Base-by-base conservation (phyloP, 2,797 vertebrate genomes). In the Intellagama lesueurii region DNA sequence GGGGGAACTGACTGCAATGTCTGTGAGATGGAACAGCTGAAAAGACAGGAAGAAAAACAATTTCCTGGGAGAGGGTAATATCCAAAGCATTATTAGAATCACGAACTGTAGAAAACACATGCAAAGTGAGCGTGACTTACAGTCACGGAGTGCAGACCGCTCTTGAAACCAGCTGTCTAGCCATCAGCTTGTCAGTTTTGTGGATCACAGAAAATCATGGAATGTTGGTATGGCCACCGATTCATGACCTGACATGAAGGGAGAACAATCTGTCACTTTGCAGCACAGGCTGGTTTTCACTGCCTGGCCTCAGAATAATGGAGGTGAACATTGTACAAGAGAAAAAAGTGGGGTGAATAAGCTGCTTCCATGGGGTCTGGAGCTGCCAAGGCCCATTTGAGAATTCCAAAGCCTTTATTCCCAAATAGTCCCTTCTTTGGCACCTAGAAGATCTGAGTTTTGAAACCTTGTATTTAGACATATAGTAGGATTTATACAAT, bases 21-120 rank as follows among this genome's bases (percentile, higher is more conserved):
- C 79, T 76, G 75, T 66, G 90, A 89, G 87, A 85, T 84, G 85
- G 87, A 56, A 69, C 22, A 73, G 73, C 28, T 87, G 68, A 56
- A 83, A 91, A 84, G 88, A 52, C n/a, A 85, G 90, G 84, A 88
- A 87, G 84, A 90, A 93, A 90, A 26, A 72, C n/a, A 90, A 83
- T 86, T 94, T 92, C 60, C 44, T 49, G 24, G 79, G 14, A 0
- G 88, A 44, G 66, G 78, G 89, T 90, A 85, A 91, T 52, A 89
- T 73, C 26, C 91, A 90, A 93, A 82, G 80, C 47, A 60, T 75
- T 30, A 89, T 93, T 89, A 86, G 70, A 87, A 68, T 7, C 35
- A 44, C 32, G 72, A 87, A 47, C 52, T 75, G 78, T 91, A 72
- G 32, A 73, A 85, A 92, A 77, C 47, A 47, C 44, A 81, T n/a